Percentiles rank a stretch among this genome's conserved stretches.
Conservation (phyloP, 2,888 invertebrate species). For the Adelphocoris suturalis region DNA sequence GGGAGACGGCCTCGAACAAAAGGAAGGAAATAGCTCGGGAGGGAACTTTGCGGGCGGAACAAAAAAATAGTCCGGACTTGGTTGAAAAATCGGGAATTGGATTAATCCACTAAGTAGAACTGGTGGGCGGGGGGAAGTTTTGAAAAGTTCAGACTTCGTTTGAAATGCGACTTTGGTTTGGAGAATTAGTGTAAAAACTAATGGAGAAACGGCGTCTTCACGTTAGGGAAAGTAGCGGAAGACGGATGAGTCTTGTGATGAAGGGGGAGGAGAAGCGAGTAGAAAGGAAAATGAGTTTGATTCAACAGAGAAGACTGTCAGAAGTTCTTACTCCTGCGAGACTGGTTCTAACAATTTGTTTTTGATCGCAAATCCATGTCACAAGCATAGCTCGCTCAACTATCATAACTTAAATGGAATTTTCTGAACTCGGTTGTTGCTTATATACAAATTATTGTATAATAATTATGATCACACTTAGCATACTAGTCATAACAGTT, state of each 20-base stretch:
- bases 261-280: not conserved
- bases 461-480: too few relatives aligned
- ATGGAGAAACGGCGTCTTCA: not conserved
- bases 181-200: not conserved
- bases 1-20: constrained; percentile 1
- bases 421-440: too few relatives aligned
- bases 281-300: not conserved
- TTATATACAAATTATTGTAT: too few relatives aligned
- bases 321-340: too few relatives aligned
- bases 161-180: not conserved
- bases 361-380: too few relatives aligned
- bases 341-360: too few relatives aligned
- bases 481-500: too few relatives aligned
- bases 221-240: constrained; percentile 7
- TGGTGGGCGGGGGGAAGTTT: not conserved
- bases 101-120: not conserved
- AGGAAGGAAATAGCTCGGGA: not conserved
- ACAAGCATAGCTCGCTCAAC: too few relatives aligned
- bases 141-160: not conserved
- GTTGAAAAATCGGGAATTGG: constrained; percentile 9
- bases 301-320: not conserved
- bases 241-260: not conserved
- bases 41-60: not conserved
- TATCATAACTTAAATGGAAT: too few relatives aligned
- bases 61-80: not conserved